Percentiles rank a stretch among this genome's conserved stretches.
phyloP scores from a whole-genome alignment of 1,140 invertebrate species.

The Papilio helenus region DNA sequence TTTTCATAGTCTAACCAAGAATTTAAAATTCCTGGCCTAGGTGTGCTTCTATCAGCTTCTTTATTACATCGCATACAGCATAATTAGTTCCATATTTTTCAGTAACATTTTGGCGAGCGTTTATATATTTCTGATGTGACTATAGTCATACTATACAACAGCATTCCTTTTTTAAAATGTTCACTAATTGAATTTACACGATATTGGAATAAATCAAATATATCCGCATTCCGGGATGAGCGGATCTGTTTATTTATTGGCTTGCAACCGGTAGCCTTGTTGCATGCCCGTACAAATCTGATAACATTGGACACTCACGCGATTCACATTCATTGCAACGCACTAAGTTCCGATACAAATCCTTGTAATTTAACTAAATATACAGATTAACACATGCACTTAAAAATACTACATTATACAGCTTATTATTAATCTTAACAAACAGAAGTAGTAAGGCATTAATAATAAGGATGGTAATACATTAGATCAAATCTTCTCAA shows the following conservation, averaged over 20 bases:
- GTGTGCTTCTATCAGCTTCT: too few relatives aligned
- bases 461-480: neutral
- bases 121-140: too few relatives aligned
- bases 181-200: constrained; percentile 36
- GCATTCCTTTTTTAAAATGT: constrained; percentile 14
- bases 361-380: neutral
- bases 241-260: constrained; percentile 49
- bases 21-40: too few relatives aligned
- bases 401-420: neutral
- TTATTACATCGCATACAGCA: too few relatives aligned
- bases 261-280: constrained; percentile 48
- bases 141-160: neutral
- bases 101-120: too few relatives aligned
- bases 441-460: too few relatives aligned
- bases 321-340: constrained; percentile 40
- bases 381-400: neutral
- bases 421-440: neutral
- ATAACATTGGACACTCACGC: constrained; percentile 54
- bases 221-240: constrained; percentile 41
- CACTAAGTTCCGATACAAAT: constrained; percentile 23
- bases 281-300: constrained; percentile 56
- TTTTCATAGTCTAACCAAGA: too few relatives aligned
- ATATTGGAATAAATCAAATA: constrained; percentile 43
- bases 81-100: too few relatives aligned
- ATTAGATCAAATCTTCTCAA: constrained; percentile 29